These are phyloP conservation scores for Hydropotes inermis DNA, from an alignment of 2,113 vertebrate genomes.

Conservation along the genomic window DNA sequence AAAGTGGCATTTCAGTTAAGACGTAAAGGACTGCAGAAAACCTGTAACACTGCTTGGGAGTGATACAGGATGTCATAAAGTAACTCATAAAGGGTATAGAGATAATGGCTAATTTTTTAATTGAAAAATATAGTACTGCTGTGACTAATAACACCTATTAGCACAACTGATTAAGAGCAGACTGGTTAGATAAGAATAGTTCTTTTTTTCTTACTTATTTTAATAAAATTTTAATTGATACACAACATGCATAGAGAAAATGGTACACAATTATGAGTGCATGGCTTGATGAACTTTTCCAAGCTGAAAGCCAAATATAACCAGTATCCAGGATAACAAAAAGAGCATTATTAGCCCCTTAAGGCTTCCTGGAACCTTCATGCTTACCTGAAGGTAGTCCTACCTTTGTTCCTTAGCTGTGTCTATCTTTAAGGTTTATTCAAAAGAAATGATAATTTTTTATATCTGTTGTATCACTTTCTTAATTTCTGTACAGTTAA, in stretches of 20 bases:
- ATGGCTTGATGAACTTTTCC: neutral
- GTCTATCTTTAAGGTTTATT: neutral
- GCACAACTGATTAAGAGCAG: neutral
- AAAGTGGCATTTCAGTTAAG: neutral
- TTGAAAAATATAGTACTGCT: neutral
- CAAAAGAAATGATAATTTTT: neutral
- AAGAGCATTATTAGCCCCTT: neutral
- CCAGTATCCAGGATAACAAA: neutral
- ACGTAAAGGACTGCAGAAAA: neutral
- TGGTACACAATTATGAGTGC: neutral
- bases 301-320: neutral
- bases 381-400: neutral
- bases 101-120: neutral
- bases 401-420: neutral
- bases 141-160: neutral
- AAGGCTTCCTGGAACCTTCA: neutral
- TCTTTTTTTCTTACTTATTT: neutral
- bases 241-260: neutral
- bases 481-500: neutral
- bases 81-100: neutral
- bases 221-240: conserved; percentile 18
- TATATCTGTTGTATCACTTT: neutral
- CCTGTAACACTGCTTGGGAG: neutral
- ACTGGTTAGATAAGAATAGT: neutral
- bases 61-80: neutral